A percentile compares a stretch with the other conserved stretches of the same genome.
These are phyloP conservation scores for Drosophila funebris DNA, from an alignment of 1,140 invertebrate species.

Conservation along the genomic window DNA sequence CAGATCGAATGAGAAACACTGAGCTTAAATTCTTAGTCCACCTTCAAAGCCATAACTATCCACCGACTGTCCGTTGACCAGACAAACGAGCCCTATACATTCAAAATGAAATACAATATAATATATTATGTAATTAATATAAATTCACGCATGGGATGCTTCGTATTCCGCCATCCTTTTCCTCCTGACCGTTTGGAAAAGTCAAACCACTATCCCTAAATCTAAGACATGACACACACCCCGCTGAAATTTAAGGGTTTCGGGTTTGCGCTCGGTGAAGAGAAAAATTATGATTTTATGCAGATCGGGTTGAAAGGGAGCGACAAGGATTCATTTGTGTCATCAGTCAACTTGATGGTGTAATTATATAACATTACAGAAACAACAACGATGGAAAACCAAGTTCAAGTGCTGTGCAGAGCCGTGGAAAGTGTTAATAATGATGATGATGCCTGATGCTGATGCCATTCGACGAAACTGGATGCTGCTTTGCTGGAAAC, in stretches of 20 bases:
- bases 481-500: conserved; percentile 65
- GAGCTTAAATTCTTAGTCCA: no score
- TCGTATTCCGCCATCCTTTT: not conserved
- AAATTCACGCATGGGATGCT: not conserved
- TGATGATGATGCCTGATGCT: conserved; percentile 47
- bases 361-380: conserved; percentile 80
- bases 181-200: not conserved
- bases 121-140: not conserved
- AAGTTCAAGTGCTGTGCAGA: conserved; percentile 68
- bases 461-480: conserved; percentile 46
- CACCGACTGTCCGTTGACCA: no score
- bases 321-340: conserved; percentile 83
- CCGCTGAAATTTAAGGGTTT: conserved; percentile 9
- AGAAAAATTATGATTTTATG: conserved; percentile 81
- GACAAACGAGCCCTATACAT: no score
- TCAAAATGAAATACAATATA: no score
- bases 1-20: no score
- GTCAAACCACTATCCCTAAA: conserved; percentile 22
- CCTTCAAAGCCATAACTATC: no score
- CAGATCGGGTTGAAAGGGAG: conserved; percentile 68
- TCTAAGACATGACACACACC: conserved; percentile 2
- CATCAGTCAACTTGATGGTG: conserved; percentile 84
- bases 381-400: conserved; percentile 43
- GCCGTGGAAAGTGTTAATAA: conserved; percentile 75
- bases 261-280: conserved; percentile 6